A percentile compares a stretch with the other conserved stretches of the same genome.
Evolutionary conservation across 1,140 invertebrate genomes (phyloP).

Genomic region (Diorhabda carinulata): DNA sequence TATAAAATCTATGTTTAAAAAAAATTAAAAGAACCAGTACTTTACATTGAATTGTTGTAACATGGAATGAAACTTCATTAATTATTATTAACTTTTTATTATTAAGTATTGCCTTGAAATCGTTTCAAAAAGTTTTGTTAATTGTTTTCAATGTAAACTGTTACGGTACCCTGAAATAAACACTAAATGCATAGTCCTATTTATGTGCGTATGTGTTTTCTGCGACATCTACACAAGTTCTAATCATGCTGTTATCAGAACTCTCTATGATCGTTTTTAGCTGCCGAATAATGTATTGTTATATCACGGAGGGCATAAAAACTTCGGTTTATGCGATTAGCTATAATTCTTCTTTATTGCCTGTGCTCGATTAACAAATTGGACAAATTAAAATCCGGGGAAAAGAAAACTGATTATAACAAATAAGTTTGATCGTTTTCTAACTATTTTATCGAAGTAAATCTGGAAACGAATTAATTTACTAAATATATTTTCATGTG

Average conservation of each 20-base stretch:
- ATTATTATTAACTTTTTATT: not conserved
- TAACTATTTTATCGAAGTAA: too few relatives aligned
- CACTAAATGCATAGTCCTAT: not conserved
- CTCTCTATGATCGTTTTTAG: constrained; percentile 29
- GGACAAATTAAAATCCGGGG: not conserved
- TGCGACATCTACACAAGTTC: constrained; percentile 30
- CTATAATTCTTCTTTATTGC: constrained; percentile 20
- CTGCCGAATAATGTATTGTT: constrained; percentile 25
- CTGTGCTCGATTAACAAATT: constrained; percentile 14
- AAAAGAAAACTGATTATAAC: too few relatives aligned
- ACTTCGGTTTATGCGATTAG: constrained; percentile 20
- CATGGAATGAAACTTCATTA: not conserved
- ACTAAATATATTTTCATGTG: too few relatives aligned
- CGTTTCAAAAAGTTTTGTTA: too few relatives aligned
- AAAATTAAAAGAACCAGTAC: not conserved
- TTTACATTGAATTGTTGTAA: not conserved
- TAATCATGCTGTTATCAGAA: constrained; percentile 35
- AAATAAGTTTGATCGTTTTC: too few relatives aligned
- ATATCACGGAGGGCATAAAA: constrained; percentile 16
- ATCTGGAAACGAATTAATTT: too few relatives aligned
- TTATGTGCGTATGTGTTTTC: constrained; percentile 28
- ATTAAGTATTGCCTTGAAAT: too few relatives aligned
- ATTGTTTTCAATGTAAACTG: too few relatives aligned
- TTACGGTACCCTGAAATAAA: not conserved
- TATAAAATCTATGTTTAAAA: too few relatives aligned